These are phyloP conservation scores for Clarias pachynema DNA, from an alignment of 2,797 vertebrate genomes.

Conservation along the genomic window DNA sequence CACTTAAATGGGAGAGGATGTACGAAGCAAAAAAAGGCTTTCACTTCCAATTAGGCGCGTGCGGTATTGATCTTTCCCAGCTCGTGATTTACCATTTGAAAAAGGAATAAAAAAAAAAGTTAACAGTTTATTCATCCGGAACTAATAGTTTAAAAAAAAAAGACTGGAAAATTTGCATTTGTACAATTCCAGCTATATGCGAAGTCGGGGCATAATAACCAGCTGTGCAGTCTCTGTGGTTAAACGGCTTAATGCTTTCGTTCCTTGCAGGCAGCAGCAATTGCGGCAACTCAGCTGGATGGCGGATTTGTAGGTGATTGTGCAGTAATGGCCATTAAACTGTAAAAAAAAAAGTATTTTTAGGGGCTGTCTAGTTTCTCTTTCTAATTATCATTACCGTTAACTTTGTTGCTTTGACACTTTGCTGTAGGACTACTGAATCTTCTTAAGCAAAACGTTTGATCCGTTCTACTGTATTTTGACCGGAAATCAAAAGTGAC, in stretches of 20 bases:
- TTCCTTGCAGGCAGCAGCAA: neutral
- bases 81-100: neutral
- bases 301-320: neutral
- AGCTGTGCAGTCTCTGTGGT: neutral
- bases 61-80: neutral
- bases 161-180: neutral
- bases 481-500: neutral
- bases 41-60: neutral
- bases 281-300: conserved; percentile 1
- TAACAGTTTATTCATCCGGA: neutral
- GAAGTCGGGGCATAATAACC: neutral
- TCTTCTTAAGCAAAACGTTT: neutral
- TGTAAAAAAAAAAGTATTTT: neutral
- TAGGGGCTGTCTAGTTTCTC: neutral
- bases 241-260: conserved; percentile 10
- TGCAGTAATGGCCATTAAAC: neutral
- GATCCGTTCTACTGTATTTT: neutral
- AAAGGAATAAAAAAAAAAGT: neutral
- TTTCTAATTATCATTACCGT: neutral
- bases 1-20: neutral
- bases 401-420: neutral
- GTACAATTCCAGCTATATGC: neutral
- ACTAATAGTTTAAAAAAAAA: conserved; percentile 15
- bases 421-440: neutral
- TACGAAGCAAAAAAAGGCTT: neutral